phyloP scores from a whole-genome alignment of 2,888 invertebrate genomes.

The Eupithecia insigniata region DNA sequence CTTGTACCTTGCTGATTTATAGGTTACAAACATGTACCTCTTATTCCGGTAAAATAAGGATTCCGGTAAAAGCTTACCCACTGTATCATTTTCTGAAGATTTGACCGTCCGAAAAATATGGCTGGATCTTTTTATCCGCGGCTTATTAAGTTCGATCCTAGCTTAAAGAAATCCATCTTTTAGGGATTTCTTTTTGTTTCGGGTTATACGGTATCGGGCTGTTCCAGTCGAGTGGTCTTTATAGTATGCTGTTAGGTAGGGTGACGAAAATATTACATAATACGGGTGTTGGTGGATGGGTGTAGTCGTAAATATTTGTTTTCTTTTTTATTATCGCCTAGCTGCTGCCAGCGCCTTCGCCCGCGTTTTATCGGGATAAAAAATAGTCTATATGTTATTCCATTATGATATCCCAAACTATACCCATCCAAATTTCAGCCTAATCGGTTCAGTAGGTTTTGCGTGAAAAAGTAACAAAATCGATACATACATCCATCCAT shows the following conservation, averaged over 20 bases:
- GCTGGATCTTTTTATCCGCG: conserved; percentile 43
- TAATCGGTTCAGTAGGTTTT: too few species aligned
- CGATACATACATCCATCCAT: too few species aligned
- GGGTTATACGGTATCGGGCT: conserved; percentile 57
- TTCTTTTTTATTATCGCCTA: neutral
- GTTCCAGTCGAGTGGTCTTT: conserved; percentile 59
- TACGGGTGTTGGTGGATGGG: neutral
- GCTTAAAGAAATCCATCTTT: conserved; percentile 42
- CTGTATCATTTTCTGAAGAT: conserved; percentile 39
- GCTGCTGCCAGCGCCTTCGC: too few species aligned
- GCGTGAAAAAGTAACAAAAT: too few species aligned
- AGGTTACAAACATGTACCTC: conserved; percentile 26
- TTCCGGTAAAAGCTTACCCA: conserved; percentile 32
- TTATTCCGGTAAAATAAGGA: conserved; percentile 28
- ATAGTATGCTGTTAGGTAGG: conserved; percentile 51
- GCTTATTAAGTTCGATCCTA: conserved; percentile 42
- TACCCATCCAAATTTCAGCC: too few species aligned
- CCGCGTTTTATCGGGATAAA: too few species aligned
- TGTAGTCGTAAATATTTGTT: neutral
- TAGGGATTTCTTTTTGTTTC: conserved; percentile 50
- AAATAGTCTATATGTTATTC: too few species aligned
- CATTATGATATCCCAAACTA: too few species aligned
- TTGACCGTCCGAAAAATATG: conserved; percentile 45
- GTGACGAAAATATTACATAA: conserved; percentile 26
- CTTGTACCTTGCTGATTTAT: conserved; percentile 25